Evolutionary conservation across 37 sponge, comb jelly and placozoan species (phyloP).

Genomic region (Chondrosia reniformis): DNA sequence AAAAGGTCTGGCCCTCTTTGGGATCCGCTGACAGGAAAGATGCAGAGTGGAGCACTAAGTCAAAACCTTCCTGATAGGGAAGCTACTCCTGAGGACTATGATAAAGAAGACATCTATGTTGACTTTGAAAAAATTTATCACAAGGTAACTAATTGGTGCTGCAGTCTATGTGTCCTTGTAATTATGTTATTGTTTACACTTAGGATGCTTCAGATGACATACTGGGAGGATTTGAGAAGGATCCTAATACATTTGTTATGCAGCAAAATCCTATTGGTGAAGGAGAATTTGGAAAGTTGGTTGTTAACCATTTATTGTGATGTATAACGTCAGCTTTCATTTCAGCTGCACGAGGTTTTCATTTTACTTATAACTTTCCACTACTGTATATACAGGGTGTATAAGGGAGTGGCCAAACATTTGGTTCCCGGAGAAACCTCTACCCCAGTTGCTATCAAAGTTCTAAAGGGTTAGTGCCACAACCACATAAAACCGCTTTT

Average conservation of each 20-base stretch:
- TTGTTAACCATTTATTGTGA: neutral
- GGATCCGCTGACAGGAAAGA: neutral
- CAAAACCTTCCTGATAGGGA: neutral
- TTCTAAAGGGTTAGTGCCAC: conserved; percentile 47
- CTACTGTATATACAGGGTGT: conserved; percentile 26
- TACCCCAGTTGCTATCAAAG: conserved; percentile 45
- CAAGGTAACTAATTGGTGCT: neutral
- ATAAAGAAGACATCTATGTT: conserved; percentile 40
- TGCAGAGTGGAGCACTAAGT: neutral
- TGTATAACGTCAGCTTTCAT: too few relatives aligned
- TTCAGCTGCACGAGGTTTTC: neutral
- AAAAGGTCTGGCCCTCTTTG: neutral
- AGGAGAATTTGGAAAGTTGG: conserved; percentile 50
- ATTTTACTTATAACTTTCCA: neutral
- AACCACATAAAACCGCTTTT: too few relatives aligned
- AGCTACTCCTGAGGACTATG: conserved; percentile 48
- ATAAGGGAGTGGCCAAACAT: conserved; percentile 18
- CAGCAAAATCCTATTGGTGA: conserved; percentile 27
- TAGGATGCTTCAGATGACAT: neutral
- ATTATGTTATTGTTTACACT: neutral
- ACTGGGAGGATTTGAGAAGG: neutral
- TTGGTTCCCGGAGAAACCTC: conserved; percentile 28
- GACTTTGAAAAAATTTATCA: conserved; percentile 33
- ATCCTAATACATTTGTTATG: neutral
- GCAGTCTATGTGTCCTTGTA: conserved; percentile 4